Conservation (phyloP, 2,797 vertebrate species). For the Smutsia temminckii region DNA sequence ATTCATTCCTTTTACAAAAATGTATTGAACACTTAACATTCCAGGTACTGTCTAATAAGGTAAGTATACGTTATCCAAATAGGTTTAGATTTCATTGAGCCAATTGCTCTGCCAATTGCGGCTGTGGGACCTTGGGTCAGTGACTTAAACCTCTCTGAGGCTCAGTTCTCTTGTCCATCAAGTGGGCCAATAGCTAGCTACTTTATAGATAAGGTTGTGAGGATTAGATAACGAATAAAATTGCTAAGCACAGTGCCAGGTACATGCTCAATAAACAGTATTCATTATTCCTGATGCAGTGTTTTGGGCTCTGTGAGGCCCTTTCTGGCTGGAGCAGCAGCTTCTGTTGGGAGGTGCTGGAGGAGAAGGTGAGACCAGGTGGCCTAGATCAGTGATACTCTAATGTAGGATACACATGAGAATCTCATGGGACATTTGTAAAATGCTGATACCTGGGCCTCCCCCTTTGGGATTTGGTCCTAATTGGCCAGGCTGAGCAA, state of each 20-base stretch:
- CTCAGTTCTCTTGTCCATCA: neutral
- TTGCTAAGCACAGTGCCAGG: neutral
- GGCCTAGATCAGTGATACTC: neutral
- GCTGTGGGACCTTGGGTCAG: neutral
- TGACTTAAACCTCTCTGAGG: neutral
- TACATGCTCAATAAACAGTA: neutral
- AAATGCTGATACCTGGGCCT: neutral
- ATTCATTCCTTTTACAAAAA: neutral
- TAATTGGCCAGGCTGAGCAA: constrained; percentile 15
- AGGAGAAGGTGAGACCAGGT: neutral
- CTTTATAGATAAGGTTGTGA: neutral
- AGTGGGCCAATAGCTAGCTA: neutral
- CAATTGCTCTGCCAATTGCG: neutral
- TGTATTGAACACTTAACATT: neutral
- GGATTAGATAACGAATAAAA: neutral
- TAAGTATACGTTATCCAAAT: neutral
- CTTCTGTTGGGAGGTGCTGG: neutral
- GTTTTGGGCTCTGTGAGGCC: neutral
- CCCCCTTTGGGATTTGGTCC: neutral
- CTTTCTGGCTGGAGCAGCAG: neutral
- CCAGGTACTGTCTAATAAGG: neutral
- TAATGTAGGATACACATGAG: neutral
- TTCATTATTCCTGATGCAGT: neutral
- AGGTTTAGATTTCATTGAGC: neutral
- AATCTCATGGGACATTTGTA: neutral